Conservation (phyloP, 1,140 invertebrate genomes). For the Trachymyrmex cornetzi region DNA sequence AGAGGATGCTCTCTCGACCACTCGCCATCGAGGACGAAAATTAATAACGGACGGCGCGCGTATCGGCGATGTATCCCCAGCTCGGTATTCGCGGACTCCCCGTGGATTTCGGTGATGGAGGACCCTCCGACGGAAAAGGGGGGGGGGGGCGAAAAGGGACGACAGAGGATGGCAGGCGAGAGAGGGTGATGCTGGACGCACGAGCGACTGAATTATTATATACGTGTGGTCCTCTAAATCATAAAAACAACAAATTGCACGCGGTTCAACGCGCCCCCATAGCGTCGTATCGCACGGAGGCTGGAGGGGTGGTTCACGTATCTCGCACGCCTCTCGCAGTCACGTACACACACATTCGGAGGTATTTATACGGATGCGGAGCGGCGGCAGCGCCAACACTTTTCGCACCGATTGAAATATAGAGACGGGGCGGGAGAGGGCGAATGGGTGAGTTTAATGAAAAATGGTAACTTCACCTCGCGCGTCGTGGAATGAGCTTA, state of each 20-base stretch:
- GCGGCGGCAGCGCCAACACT: constrained; percentile 64
- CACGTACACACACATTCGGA: background rate
- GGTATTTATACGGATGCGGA: constrained; percentile 45
- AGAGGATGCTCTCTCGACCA: constrained; percentile 60
- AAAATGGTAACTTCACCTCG: constrained; percentile 78
- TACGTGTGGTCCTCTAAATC: constrained; percentile 79
- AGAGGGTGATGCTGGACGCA: constrained; percentile 56
- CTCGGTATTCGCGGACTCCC: constrained; percentile 72
- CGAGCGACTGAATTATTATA: constrained; percentile 81
- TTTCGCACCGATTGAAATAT: constrained; percentile 82
- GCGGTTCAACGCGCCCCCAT: constrained; percentile 51
- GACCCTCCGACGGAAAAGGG: constrained; percentile 30
- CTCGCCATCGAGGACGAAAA: constrained; percentile 71
- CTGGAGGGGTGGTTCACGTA: background rate
- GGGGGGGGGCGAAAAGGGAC: constrained; percentile 13
- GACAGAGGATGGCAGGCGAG: constrained; percentile 5
- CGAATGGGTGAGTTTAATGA: constrained; percentile 75
- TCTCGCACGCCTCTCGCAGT: background rate
- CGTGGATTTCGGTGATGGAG: constrained; percentile 78
- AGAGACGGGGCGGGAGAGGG: constrained; percentile 65
- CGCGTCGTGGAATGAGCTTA: constrained; percentile 37
- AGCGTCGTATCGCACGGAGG: background rate
- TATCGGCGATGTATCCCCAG: constrained; percentile 70
- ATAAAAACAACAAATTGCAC: constrained; percentile 83
- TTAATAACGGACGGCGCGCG: constrained; percentile 78